Base-by-base conservation (phyloP, 2,888 invertebrate genomes). In the Dexiosoma caninum region DNA sequence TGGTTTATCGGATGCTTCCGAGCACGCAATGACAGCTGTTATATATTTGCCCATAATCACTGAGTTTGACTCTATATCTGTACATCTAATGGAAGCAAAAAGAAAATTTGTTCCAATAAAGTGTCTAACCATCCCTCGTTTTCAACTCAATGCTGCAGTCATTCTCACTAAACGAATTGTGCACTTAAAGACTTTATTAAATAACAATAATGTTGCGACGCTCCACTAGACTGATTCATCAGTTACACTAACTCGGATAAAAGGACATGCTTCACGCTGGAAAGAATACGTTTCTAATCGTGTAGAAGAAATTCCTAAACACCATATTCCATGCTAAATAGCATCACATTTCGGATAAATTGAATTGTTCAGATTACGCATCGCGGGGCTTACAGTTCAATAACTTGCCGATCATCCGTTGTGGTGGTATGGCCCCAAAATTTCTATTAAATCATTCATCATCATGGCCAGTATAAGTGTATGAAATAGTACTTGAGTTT, bases 391-490 rank as follows among this genome's bases (percentile, higher is more conserved):
- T 2, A 53, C 30, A 16, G 70, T 37, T 40, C 74, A 55, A 12
- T 32, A 75, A 14, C 57, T 81, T 19, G 40, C 35, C 5, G 40
- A 78, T 14, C 62, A 78, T 30, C 12, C 75, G 0, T 32, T 66
- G 14, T 71, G 59, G 75, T 76, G 75, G 71, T 32, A 49, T 6
- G 78, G 74, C 2, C 78, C n/a, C 78, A 6, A 0, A 23, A 32
- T 82, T 55, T 75, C 27, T 79, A 6, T 42, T 53, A n/a, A 16
- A 76, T 1, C 21, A 62, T n/a, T 53, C 42, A 9, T 69, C 60
- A 51, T 44, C 42, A 7, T 81, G 72, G 66, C 71, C 55, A 51
- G n/a, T n/a, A n/a, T n/a, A n/a, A n/a, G n/a, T n/a, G n/a, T n/a
- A n/a, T n/a, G n/a, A n/a, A n/a, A n/a, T n/a, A n/a, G n/a, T n/a